Evolutionary conservation across 1,140 invertebrate genomes (phyloP), one percentile per base, ranked within the genome.

Genomic region (Triops longicaudatus): DNA sequence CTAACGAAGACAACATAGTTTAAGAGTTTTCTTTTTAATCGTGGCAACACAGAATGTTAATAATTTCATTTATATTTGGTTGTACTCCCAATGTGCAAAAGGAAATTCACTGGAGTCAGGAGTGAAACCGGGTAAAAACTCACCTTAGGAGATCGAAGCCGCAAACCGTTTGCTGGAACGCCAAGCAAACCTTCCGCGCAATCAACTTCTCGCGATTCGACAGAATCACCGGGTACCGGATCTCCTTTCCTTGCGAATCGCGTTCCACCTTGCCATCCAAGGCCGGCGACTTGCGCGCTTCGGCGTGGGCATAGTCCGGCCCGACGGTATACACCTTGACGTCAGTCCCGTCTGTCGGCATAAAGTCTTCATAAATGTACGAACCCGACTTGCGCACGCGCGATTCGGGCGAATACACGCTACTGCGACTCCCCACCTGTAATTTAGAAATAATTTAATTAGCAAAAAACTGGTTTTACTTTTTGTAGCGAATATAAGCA

Each of bases 321-420:
- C 98, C 98, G 17, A 97, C 93, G 12, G 94, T 95, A 82, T 97
- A 97, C 22, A 94, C 92, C 86, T 94, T 94, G 7, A 94, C 92
- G 87, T 94, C 93, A 31, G 92, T 95, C 14, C 98, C 98, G 89
- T 99, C 98, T 27, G 98, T 99, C 1, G 98, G 97, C 97, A 99
- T 99, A 85, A 99, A 99, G 86, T 99, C 98, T 90, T 99, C 98
- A 84, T 99, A 99, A 83, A 99, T 99, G 85, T 96, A 99, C 11
- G 96, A 98, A 22, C 98, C 98, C 26, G 94, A 95, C 85, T 96
- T 98, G 37, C 98, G 88, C 17, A 99, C 95, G 80, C 95, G 89
- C 73, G 95, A 98, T 84, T 98, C 96, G 11, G 95, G 93, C 1
- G 96, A 98, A 85, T 99, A 99, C 63, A 99, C 96, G 85, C 96